Conservation (phyloP, 2,113 vertebrate genomes). For the Corydoras sp. region DNA sequence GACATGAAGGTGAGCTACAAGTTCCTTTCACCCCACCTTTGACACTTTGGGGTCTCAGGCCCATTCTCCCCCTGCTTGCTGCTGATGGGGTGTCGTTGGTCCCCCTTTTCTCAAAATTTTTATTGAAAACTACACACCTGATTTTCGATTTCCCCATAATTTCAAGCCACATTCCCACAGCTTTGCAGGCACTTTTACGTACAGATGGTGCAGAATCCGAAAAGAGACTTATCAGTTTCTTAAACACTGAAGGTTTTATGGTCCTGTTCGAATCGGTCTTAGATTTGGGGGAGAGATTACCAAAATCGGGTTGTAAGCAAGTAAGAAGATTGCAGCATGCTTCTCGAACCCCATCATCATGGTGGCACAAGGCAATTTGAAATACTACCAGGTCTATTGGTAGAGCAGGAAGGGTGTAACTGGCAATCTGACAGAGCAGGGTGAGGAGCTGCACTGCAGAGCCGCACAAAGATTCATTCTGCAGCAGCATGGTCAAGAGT, state of each 20-base stretch:
- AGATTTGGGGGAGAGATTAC: not conserved
- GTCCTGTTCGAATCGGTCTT: not conserved
- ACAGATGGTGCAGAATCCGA: constrained; percentile 52
- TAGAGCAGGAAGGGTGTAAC: constrained; percentile 48
- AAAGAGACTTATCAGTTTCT: constrained; percentile 51
- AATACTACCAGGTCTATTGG: constrained; percentile 58
- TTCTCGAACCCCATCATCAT: constrained; percentile 63
- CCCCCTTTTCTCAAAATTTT: constrained; percentile 17
- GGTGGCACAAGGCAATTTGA: constrained; percentile 58
- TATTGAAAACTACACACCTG: not conserved
- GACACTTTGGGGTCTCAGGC: constrained; percentile 19
- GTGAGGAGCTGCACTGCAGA: constrained; percentile 72
- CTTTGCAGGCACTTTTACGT: constrained; percentile 54
- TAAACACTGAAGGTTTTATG: constrained; percentile 50
- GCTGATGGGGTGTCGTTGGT: not conserved
- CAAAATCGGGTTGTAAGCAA: constrained; percentile 53
- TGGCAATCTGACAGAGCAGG: constrained; percentile 64
- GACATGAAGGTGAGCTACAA: constrained; percentile 1
- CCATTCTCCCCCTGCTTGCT: constrained; percentile 20
- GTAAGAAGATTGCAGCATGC: constrained; percentile 76
- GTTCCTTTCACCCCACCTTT: constrained; percentile 7
- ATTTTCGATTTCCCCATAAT: constrained; percentile 36
- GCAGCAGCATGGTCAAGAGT: constrained; percentile 60
- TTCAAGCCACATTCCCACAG: constrained; percentile 63
- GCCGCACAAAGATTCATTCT: constrained; percentile 51